phyloP scores from a whole-genome alignment of 2,113 vertebrate genomes.

The Rhinichthys klamathensis region DNA sequence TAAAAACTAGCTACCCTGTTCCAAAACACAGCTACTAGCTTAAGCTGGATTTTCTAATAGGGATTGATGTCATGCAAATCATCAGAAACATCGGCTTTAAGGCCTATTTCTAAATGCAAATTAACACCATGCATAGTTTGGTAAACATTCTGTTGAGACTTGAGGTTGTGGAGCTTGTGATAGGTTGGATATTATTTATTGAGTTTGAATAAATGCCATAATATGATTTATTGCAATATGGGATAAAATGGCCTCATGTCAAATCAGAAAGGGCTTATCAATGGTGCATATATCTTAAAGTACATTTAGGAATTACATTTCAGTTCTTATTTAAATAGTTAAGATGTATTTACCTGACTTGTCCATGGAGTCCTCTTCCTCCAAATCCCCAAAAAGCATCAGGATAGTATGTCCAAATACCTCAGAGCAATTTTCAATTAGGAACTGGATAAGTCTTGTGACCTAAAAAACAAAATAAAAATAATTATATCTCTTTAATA shows the following conservation, averaged over 20 bases:
- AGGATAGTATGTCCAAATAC: slow-evolving; percentile 84
- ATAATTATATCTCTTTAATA: background rate
- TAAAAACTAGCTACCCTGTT: background rate
- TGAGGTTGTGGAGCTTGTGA: background rate
- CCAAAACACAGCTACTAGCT: background rate
- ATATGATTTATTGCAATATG: background rate
- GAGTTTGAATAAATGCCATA: background rate
- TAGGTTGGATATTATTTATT: background rate
- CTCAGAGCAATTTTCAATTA: slow-evolving; percentile 86
- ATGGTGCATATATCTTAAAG: background rate
- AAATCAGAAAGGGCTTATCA: background rate
- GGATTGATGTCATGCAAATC: background rate
- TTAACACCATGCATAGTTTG: background rate
- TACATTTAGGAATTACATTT: background rate
- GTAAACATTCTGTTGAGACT: background rate
- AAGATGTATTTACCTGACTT: slow-evolving; percentile 73
- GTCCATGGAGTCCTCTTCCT: slow-evolving; percentile 77
- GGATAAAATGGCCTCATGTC: background rate
- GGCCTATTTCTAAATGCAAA: background rate
- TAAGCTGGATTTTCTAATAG: background rate
- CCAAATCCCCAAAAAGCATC: slow-evolving; percentile 68
- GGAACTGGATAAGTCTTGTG: slow-evolving; percentile 85
- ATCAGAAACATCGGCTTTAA: background rate
- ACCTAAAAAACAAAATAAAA: slow-evolving; percentile 74
- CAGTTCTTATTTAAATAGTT: background rate